Conservation (phyloP, 2,113 vertebrate genomes). For the Sander vitreus region DNA sequence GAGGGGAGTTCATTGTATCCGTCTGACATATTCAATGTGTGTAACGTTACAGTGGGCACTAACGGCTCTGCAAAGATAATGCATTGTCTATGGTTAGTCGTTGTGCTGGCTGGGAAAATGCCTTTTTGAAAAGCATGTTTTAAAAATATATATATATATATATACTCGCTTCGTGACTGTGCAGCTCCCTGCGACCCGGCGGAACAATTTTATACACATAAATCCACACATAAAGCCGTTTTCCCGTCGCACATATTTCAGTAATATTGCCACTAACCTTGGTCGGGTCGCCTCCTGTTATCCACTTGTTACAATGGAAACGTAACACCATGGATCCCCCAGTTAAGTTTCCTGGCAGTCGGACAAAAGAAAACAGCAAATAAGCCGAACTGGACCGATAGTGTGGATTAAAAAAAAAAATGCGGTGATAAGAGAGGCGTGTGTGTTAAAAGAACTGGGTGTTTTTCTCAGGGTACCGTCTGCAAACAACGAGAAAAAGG, state of each 20-base stretch:
- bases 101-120: conserved; percentile 30
- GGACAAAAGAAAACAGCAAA: conserved; percentile 33
- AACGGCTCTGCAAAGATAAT: not conserved
- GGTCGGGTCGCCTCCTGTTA: conserved; percentile 70
- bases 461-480: conserved; percentile 55
- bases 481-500: conserved; percentile 69
- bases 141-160: not conserved
- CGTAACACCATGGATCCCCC: conserved; percentile 61
- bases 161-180: conserved; percentile 65
- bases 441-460: not conserved
- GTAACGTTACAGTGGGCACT: not conserved
- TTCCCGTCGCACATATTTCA: no score
- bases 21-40: not conserved
- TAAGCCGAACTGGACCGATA: not conserved
- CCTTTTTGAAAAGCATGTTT: conserved; percentile 12
- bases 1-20: not conserved
- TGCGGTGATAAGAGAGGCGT: not conserved
- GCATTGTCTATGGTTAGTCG: conserved; percentile 24
- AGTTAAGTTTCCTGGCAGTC: conserved; percentile 65
- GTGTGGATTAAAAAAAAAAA: not conserved
- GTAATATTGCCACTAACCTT: conserved; percentile 74
- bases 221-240: not conserved
- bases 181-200: conserved; percentile 28
- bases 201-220: not conserved
- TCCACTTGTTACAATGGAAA: conserved; percentile 82